Base-by-base conservation (phyloP, 2,888 invertebrate species). In the Alcis repandata region DNA sequence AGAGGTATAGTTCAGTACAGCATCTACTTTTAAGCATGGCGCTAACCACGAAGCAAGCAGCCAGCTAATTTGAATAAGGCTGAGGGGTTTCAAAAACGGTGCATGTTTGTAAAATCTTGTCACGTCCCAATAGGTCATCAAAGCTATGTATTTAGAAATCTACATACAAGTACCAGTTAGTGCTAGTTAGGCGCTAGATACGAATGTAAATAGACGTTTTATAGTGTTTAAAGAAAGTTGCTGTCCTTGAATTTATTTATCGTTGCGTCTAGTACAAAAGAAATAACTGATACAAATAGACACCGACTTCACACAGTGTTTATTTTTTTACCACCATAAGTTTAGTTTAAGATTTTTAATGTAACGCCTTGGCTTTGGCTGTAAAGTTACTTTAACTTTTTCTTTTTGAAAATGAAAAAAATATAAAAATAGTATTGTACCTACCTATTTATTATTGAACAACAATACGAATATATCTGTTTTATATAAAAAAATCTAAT, bases 111-210 rank as follows among this genome's bases (percentile, higher is more conserved):
- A 45, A 45, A 56, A 13, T 49, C 15, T 40, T n/a, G 71, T 79
- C 80, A 78, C 80, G 79, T 64, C 46, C 69, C 74, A 74, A 77
- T 75, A 76, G 73, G 65, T 59, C 73, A 43, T 53, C 2, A 38
- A 52, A 20, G 19, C n/a, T 22, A 32, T 32, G 33, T 56, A 77
- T 79, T 79, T 77, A 79, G 80, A 79, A 77, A 79, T 78, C 80
- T 59, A 27, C 27, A 27, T 27, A 52, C 51, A 40, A 63, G 53
- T 33, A 32, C 33, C 36, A 57, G 10, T 15, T 56, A n/a, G 36
- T 19, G 15, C 20, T 46, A 13, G 36, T 56, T 27, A 56, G 33
- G 48, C 36, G 27, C 38, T 27, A 58, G 48, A 48, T 15, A 46
- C 17, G 48, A 58, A 58, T 48, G 38, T 20, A 58, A 58, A 58